Percentiles rank a stretch among this genome's conserved stretches.
Conservation (phyloP, 2,113 vertebrate genomes). For the Poeciliopsis prolifica region DNA sequence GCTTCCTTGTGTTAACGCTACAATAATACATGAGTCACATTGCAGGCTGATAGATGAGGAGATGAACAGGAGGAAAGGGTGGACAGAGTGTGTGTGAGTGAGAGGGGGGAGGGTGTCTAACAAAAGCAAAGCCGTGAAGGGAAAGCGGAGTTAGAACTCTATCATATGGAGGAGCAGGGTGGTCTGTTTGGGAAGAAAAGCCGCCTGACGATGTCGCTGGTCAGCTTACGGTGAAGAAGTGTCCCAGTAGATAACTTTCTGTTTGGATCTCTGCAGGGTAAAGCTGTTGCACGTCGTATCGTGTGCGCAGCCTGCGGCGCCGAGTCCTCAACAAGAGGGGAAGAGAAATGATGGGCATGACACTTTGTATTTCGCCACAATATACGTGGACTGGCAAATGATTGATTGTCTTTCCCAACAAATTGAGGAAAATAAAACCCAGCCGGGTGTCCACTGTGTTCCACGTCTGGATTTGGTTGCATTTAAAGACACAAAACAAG, state of each 20-base stretch:
- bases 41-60: constrained; percentile 58
- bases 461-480: constrained; percentile 43
- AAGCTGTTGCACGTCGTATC: background rate
- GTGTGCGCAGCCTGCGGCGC: background rate
- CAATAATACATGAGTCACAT: constrained; percentile 79
- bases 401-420: constrained; percentile 44
- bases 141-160: constrained; percentile 27
- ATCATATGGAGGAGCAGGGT: constrained; percentile 5
- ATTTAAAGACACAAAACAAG: constrained; percentile 43
- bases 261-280: constrained; percentile 42
- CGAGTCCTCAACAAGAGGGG: background rate
- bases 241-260: constrained; percentile 20
- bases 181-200: constrained; percentile 37
- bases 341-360: constrained; percentile 11
- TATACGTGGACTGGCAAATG: background rate
- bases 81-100: constrained; percentile 2
- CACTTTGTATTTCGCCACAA: constrained; percentile 1
- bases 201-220: constrained; percentile 3
- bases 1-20: constrained; percentile 72
- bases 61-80: constrained; percentile 59
- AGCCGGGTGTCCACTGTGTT: constrained; percentile 13
- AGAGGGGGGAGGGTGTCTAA: background rate
- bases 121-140: constrained; percentile 1
- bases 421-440: constrained; percentile 46
- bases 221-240: constrained; percentile 17